Percentiles rank a stretch among this genome's conserved stretches.
These are phyloP conservation scores for Melanotus villosus DNA, from an alignment of 2,888 invertebrate genomes.

Conservation along the genomic window DNA sequence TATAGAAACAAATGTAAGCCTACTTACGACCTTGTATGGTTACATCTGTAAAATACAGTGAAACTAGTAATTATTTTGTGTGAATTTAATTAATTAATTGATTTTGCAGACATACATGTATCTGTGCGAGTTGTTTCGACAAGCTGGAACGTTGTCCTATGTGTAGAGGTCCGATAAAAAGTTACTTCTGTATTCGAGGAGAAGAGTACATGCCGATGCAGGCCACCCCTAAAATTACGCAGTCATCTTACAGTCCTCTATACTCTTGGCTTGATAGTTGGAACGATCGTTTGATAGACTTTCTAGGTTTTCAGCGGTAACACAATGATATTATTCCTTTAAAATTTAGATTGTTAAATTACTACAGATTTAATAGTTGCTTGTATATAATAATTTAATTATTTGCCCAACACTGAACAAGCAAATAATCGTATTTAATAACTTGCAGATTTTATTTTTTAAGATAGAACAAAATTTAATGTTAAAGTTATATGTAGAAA, in stretches of 20 bases:
- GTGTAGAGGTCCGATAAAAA: conserved; percentile 86
- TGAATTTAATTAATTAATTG: conserved; percentile 24
- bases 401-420: background rate
- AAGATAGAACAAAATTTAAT: background rate
- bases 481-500: background rate
- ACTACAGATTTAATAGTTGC: conserved; percentile 2
- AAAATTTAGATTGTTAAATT: background rate
- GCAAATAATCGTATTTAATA: background rate
- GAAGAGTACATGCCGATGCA: conserved; percentile 79
- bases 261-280: conserved; percentile 74
- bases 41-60: no score
- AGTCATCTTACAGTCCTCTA: conserved; percentile 64
- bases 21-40: no score
- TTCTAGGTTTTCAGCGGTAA: conserved; percentile 78
- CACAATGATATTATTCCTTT: conserved; percentile 7
- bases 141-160: conserved; percentile 90
- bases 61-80: no score
- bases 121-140: conserved; percentile 85
- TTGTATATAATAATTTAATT: conserved; percentile 25
- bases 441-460: conserved; percentile 11
- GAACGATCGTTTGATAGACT: conserved; percentile 81
- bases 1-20: no score
- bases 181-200: conserved; percentile 86
- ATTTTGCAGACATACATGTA: conserved; percentile 80
- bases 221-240: conserved; percentile 65